phyloP scores from a whole-genome alignment of 2,888 invertebrate genomes.

The Hemicrepidius hirtus region DNA sequence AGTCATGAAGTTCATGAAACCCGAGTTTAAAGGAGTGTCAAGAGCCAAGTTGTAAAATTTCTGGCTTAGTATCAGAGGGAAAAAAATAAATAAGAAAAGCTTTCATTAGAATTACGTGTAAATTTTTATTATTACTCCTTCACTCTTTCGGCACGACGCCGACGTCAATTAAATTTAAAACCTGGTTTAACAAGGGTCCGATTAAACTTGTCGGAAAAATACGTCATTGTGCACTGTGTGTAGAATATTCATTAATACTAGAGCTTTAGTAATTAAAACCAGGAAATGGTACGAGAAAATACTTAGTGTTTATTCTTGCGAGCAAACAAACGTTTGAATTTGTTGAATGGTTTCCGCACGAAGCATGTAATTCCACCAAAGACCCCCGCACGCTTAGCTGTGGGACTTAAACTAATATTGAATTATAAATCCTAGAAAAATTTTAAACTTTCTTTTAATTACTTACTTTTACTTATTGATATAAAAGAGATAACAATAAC shows the following conservation, averaged over 20 bases:
- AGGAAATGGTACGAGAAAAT: constrained; percentile 13
- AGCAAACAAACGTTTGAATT: constrained; percentile 27
- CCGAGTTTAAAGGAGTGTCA: constrained; percentile 23
- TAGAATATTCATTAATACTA: constrained; percentile 15
- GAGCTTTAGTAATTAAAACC: constrained; percentile 11
- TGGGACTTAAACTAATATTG: constrained; percentile 10
- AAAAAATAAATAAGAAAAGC: constrained; percentile 10
- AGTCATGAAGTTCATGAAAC: constrained; percentile 19
- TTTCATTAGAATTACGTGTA: constrained; percentile 14
- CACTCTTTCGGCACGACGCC: neutral
- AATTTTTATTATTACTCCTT: constrained; percentile 11
- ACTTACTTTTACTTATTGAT: constrained; percentile 3
- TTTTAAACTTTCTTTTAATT: constrained; percentile 5
- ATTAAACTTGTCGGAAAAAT: constrained; percentile 4
- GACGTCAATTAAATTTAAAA: constrained; percentile 7
- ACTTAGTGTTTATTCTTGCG: constrained; percentile 7
- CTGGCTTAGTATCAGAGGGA: neutral
- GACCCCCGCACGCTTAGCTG: neutral
- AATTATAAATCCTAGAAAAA: constrained; percentile 1
- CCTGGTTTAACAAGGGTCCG: neutral
- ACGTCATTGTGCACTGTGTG: neutral
- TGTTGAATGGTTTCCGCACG: constrained; percentile 2
- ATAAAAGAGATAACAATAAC: too few species aligned
- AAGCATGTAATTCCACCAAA: constrained; percentile 9
- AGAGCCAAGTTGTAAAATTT: constrained; percentile 31